Conservation (phyloP, 2,797 vertebrate genomes). For the Girardinus metallicus region DNA sequence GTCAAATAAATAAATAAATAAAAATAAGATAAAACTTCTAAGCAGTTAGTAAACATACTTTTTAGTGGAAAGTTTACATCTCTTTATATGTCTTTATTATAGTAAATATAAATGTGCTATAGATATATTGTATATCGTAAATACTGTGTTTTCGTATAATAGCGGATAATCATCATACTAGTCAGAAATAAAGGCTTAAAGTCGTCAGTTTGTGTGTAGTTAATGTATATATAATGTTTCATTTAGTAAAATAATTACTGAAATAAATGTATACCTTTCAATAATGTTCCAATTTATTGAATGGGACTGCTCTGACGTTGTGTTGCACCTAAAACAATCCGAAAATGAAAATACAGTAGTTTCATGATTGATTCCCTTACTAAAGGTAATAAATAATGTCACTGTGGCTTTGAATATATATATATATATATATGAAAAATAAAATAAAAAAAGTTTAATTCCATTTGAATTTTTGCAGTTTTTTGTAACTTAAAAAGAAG, state of each 20-base stretch:
- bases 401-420: neutral
- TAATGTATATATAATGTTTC: neutral
- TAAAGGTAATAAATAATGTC: neutral
- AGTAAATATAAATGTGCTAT: no score
- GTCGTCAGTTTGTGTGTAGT: neutral
- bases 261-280: neutral
- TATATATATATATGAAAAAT: no score
- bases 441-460: neutral
- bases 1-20: neutral
- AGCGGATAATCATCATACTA: neutral
- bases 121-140: neutral
- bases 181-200: neutral
- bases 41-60: neutral
- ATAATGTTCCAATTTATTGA: neutral
- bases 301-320: neutral
- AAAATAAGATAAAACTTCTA: neutral
- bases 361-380: neutral
- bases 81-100: neutral
- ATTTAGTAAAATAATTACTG: neutral
- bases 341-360: neutral
- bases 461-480: neutral
- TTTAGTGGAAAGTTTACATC: neutral
- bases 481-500: neutral
- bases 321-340: neutral
- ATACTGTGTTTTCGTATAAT: neutral